Evolutionary conservation across 2,797 vertebrate genomes (phyloP), one percentile per base, ranked within the genome.

Genomic region (Poecilia picta): DNA sequence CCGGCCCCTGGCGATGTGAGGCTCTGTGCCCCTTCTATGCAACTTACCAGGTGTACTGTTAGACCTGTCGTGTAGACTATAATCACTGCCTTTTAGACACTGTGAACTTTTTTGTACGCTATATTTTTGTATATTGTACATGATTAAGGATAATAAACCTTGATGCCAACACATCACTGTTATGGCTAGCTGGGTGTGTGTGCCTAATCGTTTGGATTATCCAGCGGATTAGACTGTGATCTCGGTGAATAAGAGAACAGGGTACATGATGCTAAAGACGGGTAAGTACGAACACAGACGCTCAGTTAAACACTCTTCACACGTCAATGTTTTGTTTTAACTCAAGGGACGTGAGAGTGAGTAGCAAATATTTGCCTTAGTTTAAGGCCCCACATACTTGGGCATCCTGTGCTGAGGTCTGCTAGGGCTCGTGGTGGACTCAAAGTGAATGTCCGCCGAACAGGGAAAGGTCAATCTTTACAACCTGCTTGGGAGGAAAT

Each of bases 61-160:
- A 95, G 96, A 95, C 94, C 94, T 96, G 96, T 96, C 94, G 95
- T 95, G 94, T 97, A 96, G 96, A 97, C 95, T 97, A 95, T 97
- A 96, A 97, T 97, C 97, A 97, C 97, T 98, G 97, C 97, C 97
- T 97, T 96, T 97, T 97, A 97, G 96, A 97, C 97, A 97, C 97
- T 98, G 97, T 98, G 97, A 97, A 97, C 97, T 96, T 95, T 96
- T 90, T 97, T 96, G 94, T 97, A 97, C 96, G 96, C 95, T 97
- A 96, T 97, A 97, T 98, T 98, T 98, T 97, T 98, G 96, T 98
- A 98, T 96, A 97, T 97, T 97, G 97, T 97, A 97, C 96, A 97
- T 96, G 96, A 96, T 96, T 96, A 97, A 97, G 93, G 96, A 96
- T 94, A 97, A 97, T 97, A 98, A 95, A 95, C 93, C 92, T 94